Evolutionary conservation across 2,797 vertebrate species (phyloP), one percentile per base, ranked within the genome.

Genomic region (Liparis tanakae): DNA sequence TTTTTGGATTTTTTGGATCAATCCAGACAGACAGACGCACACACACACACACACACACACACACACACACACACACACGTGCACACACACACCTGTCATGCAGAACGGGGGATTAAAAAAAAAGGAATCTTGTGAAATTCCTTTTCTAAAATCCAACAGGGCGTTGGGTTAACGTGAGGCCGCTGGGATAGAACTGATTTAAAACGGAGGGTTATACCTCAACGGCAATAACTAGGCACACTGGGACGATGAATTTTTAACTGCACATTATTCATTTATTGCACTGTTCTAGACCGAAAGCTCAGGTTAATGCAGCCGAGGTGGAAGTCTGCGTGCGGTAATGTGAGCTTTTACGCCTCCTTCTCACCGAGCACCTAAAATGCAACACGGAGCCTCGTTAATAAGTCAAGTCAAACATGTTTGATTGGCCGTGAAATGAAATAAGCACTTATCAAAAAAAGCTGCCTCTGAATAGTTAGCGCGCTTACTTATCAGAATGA

Each of bases 191-290:
- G 44, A 72, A 30, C 36, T 22, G 13, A 74, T 83, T 80, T 74
- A 68, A 78, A 82, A 64, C 58, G 15, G 36, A 68, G 20, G 25
- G 22, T 79, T 74, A 46, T 39, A 65, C 62, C 59, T 46, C 48
- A 64, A 74, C 57, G 67, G 79, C 57, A 76, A 70, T 86, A 88
- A 78, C 43, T 30, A 62, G 44, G 58, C 74, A 61, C 57, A 57
- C 2, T 2, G 78, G 72, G 75, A 71, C 22, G 37, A 80, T 84
- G n/a, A 81, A 80, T 86, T 5, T 81, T 81, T 85, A 82, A 87
- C 56, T 36, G 60, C 65, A 37, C 70, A 70, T 85, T 76, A 87
- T 63, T 76, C 13, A 80, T 87, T 85, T 83, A 88, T 67, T 50
- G 44, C 70, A 53, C 43, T 14, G 56, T 70, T 34, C 62, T 53